Evolutionary conservation across 1,140 invertebrate genomes (phyloP), one percentile per base, ranked within the genome.

Genomic region (Drosophila prosaltans): DNA sequence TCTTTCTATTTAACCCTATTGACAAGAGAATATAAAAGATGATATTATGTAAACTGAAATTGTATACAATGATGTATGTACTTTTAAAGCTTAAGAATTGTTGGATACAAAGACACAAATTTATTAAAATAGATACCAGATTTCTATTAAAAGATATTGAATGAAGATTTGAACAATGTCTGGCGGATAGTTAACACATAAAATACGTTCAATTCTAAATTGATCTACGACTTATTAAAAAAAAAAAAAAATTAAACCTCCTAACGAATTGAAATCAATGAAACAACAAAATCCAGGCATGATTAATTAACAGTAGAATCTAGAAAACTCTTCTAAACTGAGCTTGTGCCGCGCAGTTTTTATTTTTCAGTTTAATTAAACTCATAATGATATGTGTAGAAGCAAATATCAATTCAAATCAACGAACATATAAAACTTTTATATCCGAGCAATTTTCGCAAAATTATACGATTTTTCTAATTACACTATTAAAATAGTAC

Each of bases 61-160:
- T 63, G 40, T 63, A 45, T 30, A 26, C 45, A 51, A 51, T 24
- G 4, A 51, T 26, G 45, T 51, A 24, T 51, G 8, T 51, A 64
- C 45, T 30, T 45, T 63, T 51, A 63, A 45, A 48, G 43, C 61
- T 51, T 63, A 48, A 63, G 61, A 63, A 32, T 24, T 63, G 59
- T 61, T 61, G 59, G 24, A 7, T 11, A 41, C 39, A 61, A 61
- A 41, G 11, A 41, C 32, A 59, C n/a, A 61, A 61, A 61, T 41
- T 24, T 39, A 61, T 26, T 48, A 21, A 41, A 6, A 26, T 11
- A 28, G 26, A 57, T 32, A 57, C 30, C 16, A 41, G 36, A 43
- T 61, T 40, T 61, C 24, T 16, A 43, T 28, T n/a, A 40, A 61
- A 1, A 2, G 6, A 21, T 41, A 36, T 8, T 48, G 7, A 16